A percentile compares a stretch with the other conserved stretches of the same genome.
These are phyloP conservation scores for Zosterops pallidus DNA, from an alignment of 2,113 vertebrate species.

Conservation along the genomic window DNA sequence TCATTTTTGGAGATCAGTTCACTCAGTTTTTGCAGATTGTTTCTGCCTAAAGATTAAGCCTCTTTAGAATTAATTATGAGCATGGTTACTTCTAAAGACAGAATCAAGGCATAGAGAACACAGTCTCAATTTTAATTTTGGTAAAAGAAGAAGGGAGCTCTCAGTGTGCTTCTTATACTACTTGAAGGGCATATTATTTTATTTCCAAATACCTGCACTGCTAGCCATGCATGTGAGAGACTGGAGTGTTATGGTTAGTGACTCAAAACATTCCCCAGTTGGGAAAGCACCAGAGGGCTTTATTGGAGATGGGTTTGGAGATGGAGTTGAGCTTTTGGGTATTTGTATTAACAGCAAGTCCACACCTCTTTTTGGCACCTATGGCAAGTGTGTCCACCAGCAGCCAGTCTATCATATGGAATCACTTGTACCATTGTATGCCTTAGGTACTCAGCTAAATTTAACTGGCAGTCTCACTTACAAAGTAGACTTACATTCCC, in stretches of 20 bases:
- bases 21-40: neutral
- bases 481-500: neutral
- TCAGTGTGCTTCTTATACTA: neutral
- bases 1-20: neutral
- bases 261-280: neutral
- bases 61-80: neutral
- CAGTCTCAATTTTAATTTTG: neutral
- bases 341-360: neutral
- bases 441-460: neutral
- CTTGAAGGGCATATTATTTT: neutral
- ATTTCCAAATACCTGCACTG: neutral
- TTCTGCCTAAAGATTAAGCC: neutral
- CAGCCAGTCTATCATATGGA: neutral
- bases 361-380: neutral
- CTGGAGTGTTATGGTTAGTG: neutral
- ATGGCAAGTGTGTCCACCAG: neutral
- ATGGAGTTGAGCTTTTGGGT: neutral
- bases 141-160: neutral
- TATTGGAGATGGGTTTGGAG: neutral
- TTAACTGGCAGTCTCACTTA: neutral
- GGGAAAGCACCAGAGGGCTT: neutral
- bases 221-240: neutral
- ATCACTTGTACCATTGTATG: neutral
- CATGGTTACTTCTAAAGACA: neutral
- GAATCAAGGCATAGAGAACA: neutral